These are phyloP conservation scores for Paramormyrops kingsleyae DNA, from an alignment of 2,113 vertebrate genomes.

Conservation along the genomic window DNA sequence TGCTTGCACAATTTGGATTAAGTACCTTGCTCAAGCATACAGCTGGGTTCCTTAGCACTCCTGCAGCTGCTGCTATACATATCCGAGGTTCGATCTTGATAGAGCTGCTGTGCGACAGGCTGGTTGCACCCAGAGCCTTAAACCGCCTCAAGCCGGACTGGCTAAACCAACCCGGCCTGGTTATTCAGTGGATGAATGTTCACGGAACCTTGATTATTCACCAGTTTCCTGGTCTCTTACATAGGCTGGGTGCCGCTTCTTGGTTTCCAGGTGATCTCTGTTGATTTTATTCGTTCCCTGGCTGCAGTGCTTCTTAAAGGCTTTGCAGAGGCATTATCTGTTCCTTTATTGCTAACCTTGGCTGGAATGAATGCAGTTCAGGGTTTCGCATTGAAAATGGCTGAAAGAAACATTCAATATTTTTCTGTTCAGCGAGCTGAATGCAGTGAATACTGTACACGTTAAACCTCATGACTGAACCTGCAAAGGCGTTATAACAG, in stretches of 20 bases:
- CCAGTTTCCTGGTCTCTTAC: background rate
- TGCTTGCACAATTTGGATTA: slow-evolving; percentile 8
- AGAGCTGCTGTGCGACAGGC: background rate
- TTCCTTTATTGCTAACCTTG: background rate
- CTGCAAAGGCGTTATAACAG: slow-evolving; percentile 18
- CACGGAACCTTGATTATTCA: background rate
- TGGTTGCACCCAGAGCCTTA: background rate
- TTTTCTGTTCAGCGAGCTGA: slow-evolving; percentile 15
- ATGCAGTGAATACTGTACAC: slow-evolving; percentile 7
- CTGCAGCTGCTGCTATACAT: background rate
- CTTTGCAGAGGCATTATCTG: background rate
- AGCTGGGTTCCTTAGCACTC: background rate
- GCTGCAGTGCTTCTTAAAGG: background rate
- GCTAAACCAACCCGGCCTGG: background rate
- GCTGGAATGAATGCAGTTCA: background rate
- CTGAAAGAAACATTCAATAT: background rate
- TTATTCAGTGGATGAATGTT: background rate
- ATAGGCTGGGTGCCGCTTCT: background rate
- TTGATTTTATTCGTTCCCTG: background rate
- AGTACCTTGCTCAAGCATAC: slow-evolving; percentile 20
- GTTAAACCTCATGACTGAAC: slow-evolving; percentile 24
- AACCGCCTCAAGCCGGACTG: background rate
- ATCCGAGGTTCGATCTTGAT: background rate
- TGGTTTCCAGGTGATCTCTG: background rate
- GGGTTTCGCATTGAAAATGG: background rate